Conservation (phyloP, 2,888 invertebrate genomes). For the Orthosia gracilis region DNA sequence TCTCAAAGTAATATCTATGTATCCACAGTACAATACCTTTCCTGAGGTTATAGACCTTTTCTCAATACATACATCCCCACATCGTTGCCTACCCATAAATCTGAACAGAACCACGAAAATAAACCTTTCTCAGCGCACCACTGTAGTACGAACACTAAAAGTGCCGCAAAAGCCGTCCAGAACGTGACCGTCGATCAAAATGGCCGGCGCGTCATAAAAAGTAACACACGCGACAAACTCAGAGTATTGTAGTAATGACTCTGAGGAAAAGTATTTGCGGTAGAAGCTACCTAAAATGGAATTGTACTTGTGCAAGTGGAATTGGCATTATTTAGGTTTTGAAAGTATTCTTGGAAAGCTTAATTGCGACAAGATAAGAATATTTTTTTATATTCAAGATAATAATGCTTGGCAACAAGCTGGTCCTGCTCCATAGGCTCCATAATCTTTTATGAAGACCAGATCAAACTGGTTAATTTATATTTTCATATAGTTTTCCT, state of each 20-base stretch:
- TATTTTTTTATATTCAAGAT: too few species aligned
- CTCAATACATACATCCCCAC: neutral
- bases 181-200: constrained; percentile 56
- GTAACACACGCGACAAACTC: constrained; percentile 44
- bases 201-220: constrained; percentile 45
- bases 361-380: neutral
- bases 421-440: too few species aligned
- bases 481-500: too few species aligned
- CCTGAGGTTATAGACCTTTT: neutral
- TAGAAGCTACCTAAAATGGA: constrained; percentile 1
- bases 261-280: constrained; percentile 30
- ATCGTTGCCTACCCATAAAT: constrained; percentile 38
- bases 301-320: neutral
- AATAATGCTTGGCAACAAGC: too few species aligned
- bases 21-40: neutral
- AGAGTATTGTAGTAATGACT: constrained; percentile 39
- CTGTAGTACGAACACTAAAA: constrained; percentile 47
- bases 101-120: constrained; percentile 37
- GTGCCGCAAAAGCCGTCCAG: constrained; percentile 39
- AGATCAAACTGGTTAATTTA: too few species aligned
- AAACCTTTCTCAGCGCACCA: constrained; percentile 45
- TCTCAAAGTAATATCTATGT: too few species aligned
- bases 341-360: neutral
- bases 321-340: neutral
- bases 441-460: too few species aligned